Evolutionary conservation across 1,140 invertebrate species (phyloP).

Genomic region (Conus ventricosus): DNA sequence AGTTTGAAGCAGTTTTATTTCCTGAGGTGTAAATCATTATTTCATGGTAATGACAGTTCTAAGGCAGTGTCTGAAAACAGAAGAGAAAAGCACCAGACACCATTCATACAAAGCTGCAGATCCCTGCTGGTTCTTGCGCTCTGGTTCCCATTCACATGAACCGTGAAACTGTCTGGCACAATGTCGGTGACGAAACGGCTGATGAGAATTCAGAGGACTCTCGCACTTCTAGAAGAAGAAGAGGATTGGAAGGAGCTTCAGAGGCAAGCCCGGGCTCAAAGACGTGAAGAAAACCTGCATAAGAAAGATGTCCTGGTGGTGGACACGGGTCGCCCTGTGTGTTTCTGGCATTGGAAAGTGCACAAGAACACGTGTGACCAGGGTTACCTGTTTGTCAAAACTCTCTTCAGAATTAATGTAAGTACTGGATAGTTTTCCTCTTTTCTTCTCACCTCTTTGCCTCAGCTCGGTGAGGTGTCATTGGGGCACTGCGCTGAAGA

Average conservation of each 20-base stretch:
- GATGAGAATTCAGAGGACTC: slow-evolving; percentile 7
- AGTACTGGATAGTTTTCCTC: background rate
- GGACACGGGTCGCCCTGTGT: slow-evolving; percentile 18
- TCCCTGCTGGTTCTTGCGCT: too few species aligned
- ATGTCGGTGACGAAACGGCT: background rate
- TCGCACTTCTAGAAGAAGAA: background rate
- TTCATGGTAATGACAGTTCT: too few species aligned
- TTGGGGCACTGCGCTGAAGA: too few species aligned
- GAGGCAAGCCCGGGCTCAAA: background rate
- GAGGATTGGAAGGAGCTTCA: background rate
- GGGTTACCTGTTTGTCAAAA: slow-evolving; percentile 27
- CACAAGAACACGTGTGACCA: slow-evolving; percentile 13
- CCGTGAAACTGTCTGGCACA: too few species aligned
- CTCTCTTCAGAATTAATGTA: slow-evolving; percentile 12
- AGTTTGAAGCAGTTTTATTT: too few species aligned
- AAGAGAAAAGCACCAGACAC: too few species aligned
- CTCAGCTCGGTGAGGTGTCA: too few species aligned
- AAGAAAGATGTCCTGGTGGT: background rate
- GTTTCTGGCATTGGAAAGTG: slow-evolving; percentile 32
- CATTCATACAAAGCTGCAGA: too few species aligned
- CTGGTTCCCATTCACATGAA: too few species aligned
- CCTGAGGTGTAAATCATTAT: too few species aligned
- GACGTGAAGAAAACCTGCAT: background rate
- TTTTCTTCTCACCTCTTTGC: background rate
- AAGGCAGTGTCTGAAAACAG: too few species aligned